Evolutionary conservation across 1,140 invertebrate genomes (phyloP), one percentile per base, ranked within the genome.

Genomic region (Drosophila quadrilineata): DNA sequence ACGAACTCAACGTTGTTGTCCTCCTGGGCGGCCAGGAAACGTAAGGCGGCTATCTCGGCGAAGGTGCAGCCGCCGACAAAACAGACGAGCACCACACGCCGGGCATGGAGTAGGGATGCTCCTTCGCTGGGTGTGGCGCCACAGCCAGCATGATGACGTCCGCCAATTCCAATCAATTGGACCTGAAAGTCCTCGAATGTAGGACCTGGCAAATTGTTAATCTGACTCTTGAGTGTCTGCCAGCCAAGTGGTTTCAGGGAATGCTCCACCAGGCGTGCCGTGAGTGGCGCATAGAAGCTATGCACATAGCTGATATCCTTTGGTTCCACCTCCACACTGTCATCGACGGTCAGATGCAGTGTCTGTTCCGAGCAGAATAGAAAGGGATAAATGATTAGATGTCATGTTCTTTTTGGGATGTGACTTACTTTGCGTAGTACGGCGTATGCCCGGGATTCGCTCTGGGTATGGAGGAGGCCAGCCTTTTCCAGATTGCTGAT

Each of bases 11-110:
- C 95, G 86, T 96, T 96, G 29, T 94, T 94, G 71, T 98, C 97
- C 91, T 98, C 97, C 90, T 97, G 94, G 80, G 97, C 95, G 4
- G 97, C 95, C 3, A 99, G 91, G 89, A 97, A 98, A 66, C 98
- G 92, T 1, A 99, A 90, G 0, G 97, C 97, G 1, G 98, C 96
- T 74, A 99, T 94, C 90, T 99, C 98, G 2, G 97, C 96, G 91
- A 95, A 98, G 0, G 98, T 99, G 87, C 97, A 98, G 2, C 98
- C 98, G 6, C 98, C 98, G 14, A 99, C 94, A 87, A 99, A 98
- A 87, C 98, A 97, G 0, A 99, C 96, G 3, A 99, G 89, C n/a
- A 98, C 94, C 0, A 97, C 93, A 79, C 93, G 93, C 0, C 94
- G 92, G 38, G 92, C 92, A 60, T 96, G 94, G 5, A 92, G 92